These are phyloP conservation scores for Acrocyrtus sp. DNA, from an alignment of 2,888 invertebrate genomes.

Conservation along the genomic window DNA sequence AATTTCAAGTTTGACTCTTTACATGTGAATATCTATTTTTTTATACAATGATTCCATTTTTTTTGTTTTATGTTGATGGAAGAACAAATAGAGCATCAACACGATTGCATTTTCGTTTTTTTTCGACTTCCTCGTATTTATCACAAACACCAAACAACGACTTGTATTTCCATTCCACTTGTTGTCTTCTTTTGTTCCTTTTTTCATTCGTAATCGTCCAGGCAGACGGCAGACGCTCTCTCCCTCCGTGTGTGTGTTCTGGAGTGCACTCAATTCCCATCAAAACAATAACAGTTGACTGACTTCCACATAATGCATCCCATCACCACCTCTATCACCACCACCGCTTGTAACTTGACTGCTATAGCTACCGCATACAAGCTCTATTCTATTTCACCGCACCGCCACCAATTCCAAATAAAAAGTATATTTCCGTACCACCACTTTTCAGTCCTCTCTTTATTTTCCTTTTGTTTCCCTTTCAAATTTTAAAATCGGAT, in stretches of 20 bases:
- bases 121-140: constrained; percentile 20
- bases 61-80: constrained; percentile 11
- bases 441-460: constrained; percentile 14
- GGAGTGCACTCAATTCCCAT: background rate
- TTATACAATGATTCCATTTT: constrained; percentile 13
- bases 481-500: no score
- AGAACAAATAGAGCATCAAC: constrained; percentile 42
- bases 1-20: constrained; percentile 36
- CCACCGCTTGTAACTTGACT: background rate
- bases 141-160: constrained; percentile 11
- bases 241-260: constrained; percentile 4
- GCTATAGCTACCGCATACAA: background rate
- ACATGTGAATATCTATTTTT: constrained; percentile 4
- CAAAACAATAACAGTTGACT: constrained; percentile 4
- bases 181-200: constrained; percentile 17
- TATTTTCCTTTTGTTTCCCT: constrained; percentile 35
- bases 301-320: background rate
- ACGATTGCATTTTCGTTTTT: constrained; percentile 16
- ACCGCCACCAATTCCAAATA: no score
- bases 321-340: background rate
- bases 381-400: no score
- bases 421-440: no score
- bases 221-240: background rate
- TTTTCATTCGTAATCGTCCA: background rate
- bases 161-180: constrained; percentile 3